Conservation (phyloP, 2,113 vertebrate species). For the Silurus meridionalis region DNA sequence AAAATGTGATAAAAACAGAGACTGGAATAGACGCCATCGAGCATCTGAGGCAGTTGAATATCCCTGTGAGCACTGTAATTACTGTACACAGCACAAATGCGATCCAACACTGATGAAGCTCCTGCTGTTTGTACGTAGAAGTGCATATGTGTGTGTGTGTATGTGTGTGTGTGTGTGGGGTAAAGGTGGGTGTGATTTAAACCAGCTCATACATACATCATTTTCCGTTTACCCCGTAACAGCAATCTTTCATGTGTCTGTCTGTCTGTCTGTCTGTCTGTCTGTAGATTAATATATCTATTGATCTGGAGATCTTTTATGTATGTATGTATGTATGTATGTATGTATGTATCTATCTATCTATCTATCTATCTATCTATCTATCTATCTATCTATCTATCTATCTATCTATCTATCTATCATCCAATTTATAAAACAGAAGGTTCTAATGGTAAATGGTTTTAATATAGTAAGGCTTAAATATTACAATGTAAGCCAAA, state of each 20-base stretch:
- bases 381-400: background rate
- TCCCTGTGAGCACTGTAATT: background rate
- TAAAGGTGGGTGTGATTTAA: background rate
- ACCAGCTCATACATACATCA: background rate
- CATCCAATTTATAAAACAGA: background rate
- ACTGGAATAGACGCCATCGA: too few relatives aligned
- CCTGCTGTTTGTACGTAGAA: background rate
- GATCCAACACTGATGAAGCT: background rate
- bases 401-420: background rate
- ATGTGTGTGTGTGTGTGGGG: background rate
- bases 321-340: background rate
- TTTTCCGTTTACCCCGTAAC: background rate
- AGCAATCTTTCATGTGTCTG: background rate
- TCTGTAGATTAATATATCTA: background rate
- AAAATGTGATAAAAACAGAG: background rate
- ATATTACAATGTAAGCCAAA: background rate
- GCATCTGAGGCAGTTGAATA: background rate
- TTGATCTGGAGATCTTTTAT: too few relatives aligned
- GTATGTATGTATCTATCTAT: background rate
- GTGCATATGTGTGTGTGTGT: background rate
- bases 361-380: background rate
- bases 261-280: background rate
- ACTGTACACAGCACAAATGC: background rate
- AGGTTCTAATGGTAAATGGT: background rate
- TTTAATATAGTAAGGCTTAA: background rate